phyloP scores from a whole-genome alignment of 35 echinoderm and acorn worm genomes.

The Stichopus chloronotus region DNA sequence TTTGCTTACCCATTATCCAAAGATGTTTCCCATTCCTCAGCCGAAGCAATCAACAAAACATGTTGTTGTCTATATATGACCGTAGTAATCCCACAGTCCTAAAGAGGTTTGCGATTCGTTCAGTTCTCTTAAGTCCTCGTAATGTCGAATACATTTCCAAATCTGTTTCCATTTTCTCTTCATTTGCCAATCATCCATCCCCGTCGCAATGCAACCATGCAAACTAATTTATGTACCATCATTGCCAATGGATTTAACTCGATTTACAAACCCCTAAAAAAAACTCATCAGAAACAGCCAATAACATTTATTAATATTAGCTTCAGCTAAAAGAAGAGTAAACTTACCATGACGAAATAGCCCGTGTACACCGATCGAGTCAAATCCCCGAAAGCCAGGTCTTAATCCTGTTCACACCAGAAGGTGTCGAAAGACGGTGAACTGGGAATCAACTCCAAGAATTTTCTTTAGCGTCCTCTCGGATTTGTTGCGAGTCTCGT shows the following conservation, averaged over 20 bases:
- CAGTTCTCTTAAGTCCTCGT: neutral
- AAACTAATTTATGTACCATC: no score
- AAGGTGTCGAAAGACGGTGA: slow-evolving; percentile 33
- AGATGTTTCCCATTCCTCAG: neutral
- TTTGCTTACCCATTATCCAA: neutral
- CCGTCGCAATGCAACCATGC: no score
- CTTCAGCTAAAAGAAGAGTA: neutral
- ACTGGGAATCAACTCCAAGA: neutral
- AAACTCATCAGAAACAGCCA: neutral
- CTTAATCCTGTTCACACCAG: slow-evolving; percentile 37
- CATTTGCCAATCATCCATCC: neutral
- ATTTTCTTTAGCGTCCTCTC: neutral
- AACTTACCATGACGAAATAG: slow-evolving; percentile 43
- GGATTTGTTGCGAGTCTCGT: slow-evolving; percentile 23
- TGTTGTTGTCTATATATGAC: neutral
- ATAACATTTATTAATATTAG: slow-evolving; percentile 49
- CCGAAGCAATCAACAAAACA: neutral
- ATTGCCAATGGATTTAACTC: slow-evolving; percentile 31
- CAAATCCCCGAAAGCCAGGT: slow-evolving; percentile 30
- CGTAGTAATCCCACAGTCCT: neutral
- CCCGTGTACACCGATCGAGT: neutral
- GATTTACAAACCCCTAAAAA: neutral
- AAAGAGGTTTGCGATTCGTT: neutral
- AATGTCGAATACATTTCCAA: neutral
- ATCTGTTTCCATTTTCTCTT: neutral